Evolutionary conservation across 37 sponge, comb jelly and placozoan genomes (phyloP).

Genomic region (Beroe forskalii): DNA sequence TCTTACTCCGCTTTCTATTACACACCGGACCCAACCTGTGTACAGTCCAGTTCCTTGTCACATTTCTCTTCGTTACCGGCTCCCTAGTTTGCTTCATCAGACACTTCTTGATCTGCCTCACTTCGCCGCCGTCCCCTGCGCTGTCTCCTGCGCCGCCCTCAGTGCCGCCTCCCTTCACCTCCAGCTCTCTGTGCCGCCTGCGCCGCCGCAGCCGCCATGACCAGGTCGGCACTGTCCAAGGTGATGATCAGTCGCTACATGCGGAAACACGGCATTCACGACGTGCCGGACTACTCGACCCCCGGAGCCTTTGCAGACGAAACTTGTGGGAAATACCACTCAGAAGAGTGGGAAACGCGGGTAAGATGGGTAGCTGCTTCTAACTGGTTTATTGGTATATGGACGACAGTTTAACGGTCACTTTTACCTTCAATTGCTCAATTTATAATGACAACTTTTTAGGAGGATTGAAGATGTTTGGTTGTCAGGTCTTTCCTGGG

Average conservation of each 20-base stretch:
- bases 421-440: no score
- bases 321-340: not conserved
- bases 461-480: no score
- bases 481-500: no score
- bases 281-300: conserved; percentile 50
- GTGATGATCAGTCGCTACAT: conserved; percentile 56
- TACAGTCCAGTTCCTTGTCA: not conserved
- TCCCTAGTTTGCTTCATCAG: not conserved
- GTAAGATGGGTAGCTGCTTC: conserved; percentile 20
- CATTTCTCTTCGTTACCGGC: not conserved
- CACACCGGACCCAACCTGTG: not conserved
- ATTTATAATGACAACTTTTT: no score
- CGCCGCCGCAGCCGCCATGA: not conserved
- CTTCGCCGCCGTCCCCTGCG: no score
- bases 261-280: conserved; percentile 2
- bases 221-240: not conserved
- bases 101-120: not conserved
- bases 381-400: not conserved
- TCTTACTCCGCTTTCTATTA: no score
- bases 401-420: no score
- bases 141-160: not conserved
- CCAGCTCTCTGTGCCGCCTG: no score
- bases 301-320: not conserved
- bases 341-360: not conserved
- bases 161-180: not conserved